Conservation (phyloP, 2,888 invertebrate genomes). For the Arrhopalites spinosus region DNA sequence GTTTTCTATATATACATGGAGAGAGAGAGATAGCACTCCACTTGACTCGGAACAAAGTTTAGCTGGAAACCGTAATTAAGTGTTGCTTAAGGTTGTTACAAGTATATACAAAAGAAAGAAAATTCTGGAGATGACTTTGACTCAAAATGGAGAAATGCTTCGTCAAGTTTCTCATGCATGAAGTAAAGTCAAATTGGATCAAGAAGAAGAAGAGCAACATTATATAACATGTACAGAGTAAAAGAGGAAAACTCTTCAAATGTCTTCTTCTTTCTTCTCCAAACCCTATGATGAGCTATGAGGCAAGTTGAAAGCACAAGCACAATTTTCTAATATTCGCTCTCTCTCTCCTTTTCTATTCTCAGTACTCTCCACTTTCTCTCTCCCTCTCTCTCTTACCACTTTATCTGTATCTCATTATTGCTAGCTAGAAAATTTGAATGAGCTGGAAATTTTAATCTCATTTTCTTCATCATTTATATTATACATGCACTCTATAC, state of each 20-base stretch:
- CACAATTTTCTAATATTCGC: background rate
- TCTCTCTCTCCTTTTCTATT: conserved; percentile 22
- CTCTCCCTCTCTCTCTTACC: conserved; percentile 41
- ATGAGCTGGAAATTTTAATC: too few species aligned
- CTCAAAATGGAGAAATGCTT: background rate
- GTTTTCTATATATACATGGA: too few species aligned
- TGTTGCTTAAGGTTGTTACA: background rate
- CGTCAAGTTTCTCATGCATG: conserved; percentile 19
- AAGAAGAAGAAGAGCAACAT: background rate
- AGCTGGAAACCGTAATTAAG: background rate
- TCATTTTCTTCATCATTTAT: too few species aligned
- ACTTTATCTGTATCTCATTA: conserved; percentile 24
- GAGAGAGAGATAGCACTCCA: too few species aligned
- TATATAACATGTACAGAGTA: too few species aligned
- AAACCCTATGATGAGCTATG: too few species aligned
- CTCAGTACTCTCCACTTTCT: too few species aligned
- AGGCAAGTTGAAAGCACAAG: background rate
- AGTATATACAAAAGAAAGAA: background rate
- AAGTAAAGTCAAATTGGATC: conserved; percentile 32
- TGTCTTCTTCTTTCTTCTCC: too few species aligned
- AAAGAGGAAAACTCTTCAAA: too few species aligned
- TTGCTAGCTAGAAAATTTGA: too few species aligned
- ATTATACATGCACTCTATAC: background rate
- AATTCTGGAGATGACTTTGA: background rate
- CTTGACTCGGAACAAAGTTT: background rate